Percentiles rank a stretch among this genome's conserved stretches.
These are phyloP conservation scores for Xiphophorus hellerii DNA, from an alignment of 2,113 vertebrate species.

Conservation along the genomic window DNA sequence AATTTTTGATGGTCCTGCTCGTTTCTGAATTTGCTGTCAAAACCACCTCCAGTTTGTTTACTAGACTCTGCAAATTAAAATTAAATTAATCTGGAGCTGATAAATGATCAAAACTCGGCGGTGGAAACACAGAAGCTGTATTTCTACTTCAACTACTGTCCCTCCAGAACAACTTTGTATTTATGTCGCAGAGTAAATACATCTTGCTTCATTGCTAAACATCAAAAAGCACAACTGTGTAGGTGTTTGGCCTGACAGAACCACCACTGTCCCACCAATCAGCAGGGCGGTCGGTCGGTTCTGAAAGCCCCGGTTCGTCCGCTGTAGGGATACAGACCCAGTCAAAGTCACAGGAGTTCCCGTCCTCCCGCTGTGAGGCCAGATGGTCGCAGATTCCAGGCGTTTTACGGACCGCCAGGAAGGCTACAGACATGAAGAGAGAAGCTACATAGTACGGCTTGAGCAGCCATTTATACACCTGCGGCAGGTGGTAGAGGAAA, in stretches of 20 bases:
- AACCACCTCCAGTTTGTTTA: too few species aligned
- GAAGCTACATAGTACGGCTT: constrained; percentile 90
- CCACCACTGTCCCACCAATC: background rate
- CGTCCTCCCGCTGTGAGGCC: constrained; percentile 90
- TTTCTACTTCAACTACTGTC: too few species aligned
- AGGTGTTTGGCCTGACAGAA: background rate
- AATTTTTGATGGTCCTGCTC: too few species aligned
- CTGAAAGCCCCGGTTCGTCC: background rate
- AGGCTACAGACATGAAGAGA: constrained; percentile 87
- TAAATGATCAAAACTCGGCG: too few species aligned
- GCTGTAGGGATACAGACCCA: constrained; percentile 82
- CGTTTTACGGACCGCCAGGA: constrained; percentile 88
- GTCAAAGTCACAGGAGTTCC: constrained; percentile 96
- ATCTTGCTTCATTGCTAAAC: too few species aligned
- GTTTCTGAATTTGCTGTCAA: too few species aligned
- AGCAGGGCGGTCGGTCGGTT: background rate
- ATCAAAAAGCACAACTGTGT: too few species aligned
- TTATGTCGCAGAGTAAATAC: too few species aligned
- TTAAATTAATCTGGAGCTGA: too few species aligned
- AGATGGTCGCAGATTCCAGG: constrained; percentile 89
- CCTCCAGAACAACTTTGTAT: too few species aligned
- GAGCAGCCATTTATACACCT: constrained; percentile 92
- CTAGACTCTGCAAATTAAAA: too few species aligned
- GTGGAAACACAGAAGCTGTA: too few species aligned
- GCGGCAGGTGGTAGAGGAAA: constrained; percentile 87